Evolutionary conservation across 2,797 vertebrate genomes (phyloP).

Genomic region (Syndactyla subalaris): DNA sequence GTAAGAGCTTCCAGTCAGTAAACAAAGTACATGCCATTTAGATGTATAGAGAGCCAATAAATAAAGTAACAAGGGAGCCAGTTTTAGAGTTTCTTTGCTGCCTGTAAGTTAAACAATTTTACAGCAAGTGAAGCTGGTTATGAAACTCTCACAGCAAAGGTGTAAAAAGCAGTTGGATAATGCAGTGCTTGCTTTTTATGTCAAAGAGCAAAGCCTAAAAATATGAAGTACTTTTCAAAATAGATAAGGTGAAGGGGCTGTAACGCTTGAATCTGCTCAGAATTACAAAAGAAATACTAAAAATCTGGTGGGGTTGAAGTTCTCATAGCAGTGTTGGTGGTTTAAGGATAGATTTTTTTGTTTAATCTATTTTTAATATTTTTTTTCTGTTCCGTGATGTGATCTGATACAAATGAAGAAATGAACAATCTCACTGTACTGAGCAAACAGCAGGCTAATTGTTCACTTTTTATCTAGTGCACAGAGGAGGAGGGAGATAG

Average conservation of each 20-base stretch:
- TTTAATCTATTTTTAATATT: neutral
- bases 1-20: conserved; percentile 28
- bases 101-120: neutral
- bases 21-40: neutral
- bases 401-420: neutral
- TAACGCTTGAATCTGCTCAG: neutral
- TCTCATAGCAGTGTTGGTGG: neutral
- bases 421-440: conserved; percentile 3
- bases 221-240: neutral
- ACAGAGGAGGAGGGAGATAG: conserved; percentile 4
- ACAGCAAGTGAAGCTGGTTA: neutral
- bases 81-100: conserved; percentile 22
- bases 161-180: neutral
- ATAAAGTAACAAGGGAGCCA: neutral
- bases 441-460: conserved; percentile 27
- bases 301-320: neutral
- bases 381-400: neutral
- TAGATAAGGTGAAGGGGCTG: neutral
- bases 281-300: neutral
- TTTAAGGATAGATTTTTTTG: neutral
- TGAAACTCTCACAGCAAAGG: neutral
- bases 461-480: neutral
- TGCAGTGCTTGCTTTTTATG: neutral
- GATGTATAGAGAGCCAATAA: neutral
- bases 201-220: neutral